Conservation (phyloP, 2,797 vertebrate species). For the Fistularia commersonii region DNA sequence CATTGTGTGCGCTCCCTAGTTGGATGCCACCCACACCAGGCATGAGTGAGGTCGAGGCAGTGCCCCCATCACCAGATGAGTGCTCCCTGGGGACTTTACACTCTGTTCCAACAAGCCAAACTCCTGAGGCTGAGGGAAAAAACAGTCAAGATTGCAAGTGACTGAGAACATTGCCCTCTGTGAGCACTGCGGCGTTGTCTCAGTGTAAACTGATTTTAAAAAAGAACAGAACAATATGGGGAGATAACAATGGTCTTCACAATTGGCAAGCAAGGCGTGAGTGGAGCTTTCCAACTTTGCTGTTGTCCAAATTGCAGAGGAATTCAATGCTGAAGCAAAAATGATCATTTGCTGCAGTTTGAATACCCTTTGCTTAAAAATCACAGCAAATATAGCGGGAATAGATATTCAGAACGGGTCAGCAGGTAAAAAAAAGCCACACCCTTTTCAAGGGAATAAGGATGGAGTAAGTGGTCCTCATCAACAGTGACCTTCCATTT, state of each 20-base stretch:
- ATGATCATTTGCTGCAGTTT: slow-evolving; percentile 27
- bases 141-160: slow-evolving; percentile 50
- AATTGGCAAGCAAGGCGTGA: slow-evolving; percentile 51
- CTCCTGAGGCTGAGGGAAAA: slow-evolving; percentile 64
- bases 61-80: slow-evolving; percentile 71
- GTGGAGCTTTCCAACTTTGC: slow-evolving; percentile 56
- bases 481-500: slow-evolving; percentile 77
- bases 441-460: neutral
- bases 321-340: slow-evolving; percentile 56
- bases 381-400: slow-evolving; percentile 2
- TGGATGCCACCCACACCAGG: slow-evolving; percentile 77
- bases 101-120: slow-evolving; percentile 70
- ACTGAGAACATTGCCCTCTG: slow-evolving; percentile 64
- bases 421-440: neutral
- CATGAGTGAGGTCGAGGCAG: slow-evolving; percentile 71
- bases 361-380: slow-evolving; percentile 21
- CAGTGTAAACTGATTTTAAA: slow-evolving; percentile 56
- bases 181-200: slow-evolving; percentile 50
- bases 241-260: slow-evolving; percentile 54
- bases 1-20: slow-evolving; percentile 61
- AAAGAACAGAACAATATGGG: slow-evolving; percentile 57
- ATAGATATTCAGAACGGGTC: slow-evolving; percentile 5
- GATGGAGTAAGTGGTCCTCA: slow-evolving; percentile 48
- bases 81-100: slow-evolving; percentile 50
- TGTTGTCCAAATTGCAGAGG: slow-evolving; percentile 62